Conservation (phyloP, 2,888 invertebrate species). For the Cheilosia soror region DNA sequence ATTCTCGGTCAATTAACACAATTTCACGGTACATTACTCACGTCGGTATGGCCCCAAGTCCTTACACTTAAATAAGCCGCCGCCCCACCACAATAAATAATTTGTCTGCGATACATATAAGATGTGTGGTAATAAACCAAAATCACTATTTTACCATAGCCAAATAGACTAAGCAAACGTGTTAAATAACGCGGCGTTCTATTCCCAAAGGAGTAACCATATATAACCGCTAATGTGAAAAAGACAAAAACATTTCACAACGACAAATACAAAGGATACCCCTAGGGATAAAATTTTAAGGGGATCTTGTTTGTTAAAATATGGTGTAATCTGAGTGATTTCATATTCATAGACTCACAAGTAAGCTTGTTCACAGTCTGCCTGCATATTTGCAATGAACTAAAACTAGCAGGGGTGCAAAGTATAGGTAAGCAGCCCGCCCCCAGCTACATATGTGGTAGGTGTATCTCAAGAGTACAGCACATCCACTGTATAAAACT, state of each 20-base stretch:
- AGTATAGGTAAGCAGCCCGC: not conserved
- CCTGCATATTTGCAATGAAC: constrained; percentile 22
- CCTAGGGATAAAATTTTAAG: not conserved
- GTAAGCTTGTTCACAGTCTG: constrained; percentile 42
- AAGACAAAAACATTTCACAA: constrained; percentile 11
- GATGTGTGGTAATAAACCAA: constrained; percentile 29
- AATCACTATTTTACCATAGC: constrained; percentile 12
- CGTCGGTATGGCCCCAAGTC: constrained; percentile 10
- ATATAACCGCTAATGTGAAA: constrained; percentile 43
- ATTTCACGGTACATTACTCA: constrained; percentile 52
- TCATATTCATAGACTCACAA: constrained; percentile 41
- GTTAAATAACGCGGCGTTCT: constrained; percentile 31
- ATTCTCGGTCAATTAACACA: constrained; percentile 29
- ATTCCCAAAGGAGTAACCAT: constrained; percentile 49
- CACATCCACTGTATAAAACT: constrained; percentile 25
- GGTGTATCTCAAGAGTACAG: constrained; percentile 27
- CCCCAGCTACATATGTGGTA: not conserved
- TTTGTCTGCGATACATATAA: not conserved
- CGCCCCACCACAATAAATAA: constrained; percentile 13
- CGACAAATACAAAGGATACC: not conserved
- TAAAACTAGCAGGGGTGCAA: not conserved
- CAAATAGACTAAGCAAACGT: constrained; percentile 28
- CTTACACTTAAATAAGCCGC: constrained; percentile 7
- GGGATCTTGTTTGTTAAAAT: constrained; percentile 4
- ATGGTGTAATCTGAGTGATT: constrained; percentile 41